Percentiles rank a stretch among this genome's conserved stretches.
These are phyloP conservation scores for Drymodes brunneopygia DNA, from an alignment of 2,113 vertebrate species.

Conservation along the genomic window DNA sequence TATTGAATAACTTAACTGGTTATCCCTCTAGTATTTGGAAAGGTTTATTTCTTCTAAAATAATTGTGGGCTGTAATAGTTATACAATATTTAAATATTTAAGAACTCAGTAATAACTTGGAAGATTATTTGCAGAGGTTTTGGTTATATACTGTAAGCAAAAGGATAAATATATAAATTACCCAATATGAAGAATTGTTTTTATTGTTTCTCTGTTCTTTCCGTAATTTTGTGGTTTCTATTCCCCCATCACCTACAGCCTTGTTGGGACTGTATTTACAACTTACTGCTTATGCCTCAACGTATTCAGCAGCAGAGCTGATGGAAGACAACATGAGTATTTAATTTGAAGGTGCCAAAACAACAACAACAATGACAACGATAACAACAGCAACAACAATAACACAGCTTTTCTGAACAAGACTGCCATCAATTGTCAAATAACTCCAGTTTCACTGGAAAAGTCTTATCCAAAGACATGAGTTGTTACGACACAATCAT, in stretches of 20 bases:
- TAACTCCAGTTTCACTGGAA: neutral
- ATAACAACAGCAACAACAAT: neutral
- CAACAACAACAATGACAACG: neutral
- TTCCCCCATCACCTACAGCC: neutral
- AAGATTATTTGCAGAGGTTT: neutral
- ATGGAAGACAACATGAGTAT: fast-evolving
- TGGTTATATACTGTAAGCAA: neutral
- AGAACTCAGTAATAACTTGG: neutral
- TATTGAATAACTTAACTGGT: neutral
- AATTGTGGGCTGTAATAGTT: neutral
- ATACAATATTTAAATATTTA: neutral
- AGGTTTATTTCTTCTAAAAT: neutral
- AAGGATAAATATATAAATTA: neutral
- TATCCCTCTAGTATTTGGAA: neutral
- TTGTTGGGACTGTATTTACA: neutral
- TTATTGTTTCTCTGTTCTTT: neutral
- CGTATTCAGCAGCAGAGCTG: neutral
- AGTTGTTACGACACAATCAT: fast-evolving
- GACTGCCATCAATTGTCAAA: neutral
- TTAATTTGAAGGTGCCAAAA: neutral
- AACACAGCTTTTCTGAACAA: neutral
- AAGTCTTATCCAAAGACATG: neutral
- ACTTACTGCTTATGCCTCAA: neutral
- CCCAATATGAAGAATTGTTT: neutral
- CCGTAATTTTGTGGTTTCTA: neutral